A percentile compares a stretch with the other conserved stretches of the same genome.
phyloP scores from a whole-genome alignment of 2,113 vertebrate species.

The Myiagra hebetior region DNA sequence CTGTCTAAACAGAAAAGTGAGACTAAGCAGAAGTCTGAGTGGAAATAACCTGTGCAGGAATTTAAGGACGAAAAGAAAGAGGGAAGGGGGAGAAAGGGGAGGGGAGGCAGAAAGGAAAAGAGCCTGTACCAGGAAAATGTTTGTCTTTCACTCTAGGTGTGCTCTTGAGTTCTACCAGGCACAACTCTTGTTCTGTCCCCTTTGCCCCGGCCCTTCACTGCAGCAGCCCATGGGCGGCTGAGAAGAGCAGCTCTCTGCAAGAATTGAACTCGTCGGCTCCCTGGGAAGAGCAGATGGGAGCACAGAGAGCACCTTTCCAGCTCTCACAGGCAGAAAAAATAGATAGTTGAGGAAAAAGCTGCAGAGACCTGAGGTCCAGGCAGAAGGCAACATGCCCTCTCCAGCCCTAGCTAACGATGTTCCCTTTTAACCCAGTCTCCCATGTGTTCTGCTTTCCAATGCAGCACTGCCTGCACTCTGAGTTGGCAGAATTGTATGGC shows the following conservation, averaged over 20 bases:
- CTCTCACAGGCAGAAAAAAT: background rate
- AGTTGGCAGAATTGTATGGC: background rate
- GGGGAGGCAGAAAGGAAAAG: background rate
- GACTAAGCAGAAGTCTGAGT: background rate
- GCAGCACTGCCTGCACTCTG: background rate
- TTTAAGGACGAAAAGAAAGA: background rate
- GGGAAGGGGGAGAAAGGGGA: too few species aligned
- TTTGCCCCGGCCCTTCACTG: background rate
- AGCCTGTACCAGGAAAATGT: background rate
- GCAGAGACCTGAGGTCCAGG: background rate
- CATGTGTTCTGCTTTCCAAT: background rate
- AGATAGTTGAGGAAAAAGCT: background rate
- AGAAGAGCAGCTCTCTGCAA: background rate
- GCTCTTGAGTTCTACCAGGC: background rate
- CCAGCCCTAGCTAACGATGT: rapidly evolving
- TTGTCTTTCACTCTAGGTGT: background rate
- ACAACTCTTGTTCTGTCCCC: rapidly evolving
- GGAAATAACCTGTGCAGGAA: background rate
- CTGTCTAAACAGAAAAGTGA: background rate
- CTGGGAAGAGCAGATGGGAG: background rate
- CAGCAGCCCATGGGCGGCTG: background rate
- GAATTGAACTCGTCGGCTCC: background rate
- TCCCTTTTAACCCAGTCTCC: background rate
- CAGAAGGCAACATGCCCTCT: rapidly evolving
- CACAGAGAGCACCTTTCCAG: background rate